Base-by-base conservation (phyloP, 2,113 vertebrate species). In the Mixornis gularis region DNA sequence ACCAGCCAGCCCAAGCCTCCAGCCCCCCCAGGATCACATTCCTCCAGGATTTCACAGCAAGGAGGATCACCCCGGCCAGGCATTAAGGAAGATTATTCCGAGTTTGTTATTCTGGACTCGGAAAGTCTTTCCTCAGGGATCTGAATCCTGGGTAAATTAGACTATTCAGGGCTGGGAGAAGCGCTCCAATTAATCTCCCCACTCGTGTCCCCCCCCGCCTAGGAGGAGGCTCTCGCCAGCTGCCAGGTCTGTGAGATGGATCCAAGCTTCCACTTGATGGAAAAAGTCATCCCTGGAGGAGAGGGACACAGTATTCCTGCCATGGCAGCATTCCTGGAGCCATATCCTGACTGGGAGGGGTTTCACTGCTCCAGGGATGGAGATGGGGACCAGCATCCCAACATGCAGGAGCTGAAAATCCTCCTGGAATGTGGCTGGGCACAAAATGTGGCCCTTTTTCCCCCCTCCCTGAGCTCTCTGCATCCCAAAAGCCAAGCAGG, bases 121-220 rank as follows among this genome's bases (percentile, higher is more conserved):
- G 19, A 76, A 92, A 91, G 85, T 63, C 76, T 79, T 73, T 94
- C 94, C 92, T 87, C 30, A 2, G 91, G 82, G 79, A 92, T 65
- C 87, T 78, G 79, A 92, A 92, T 85, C 74, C 90, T n/a, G 76
- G 74, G 63, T 59, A 85, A 93, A 95, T 93, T 24, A 60, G 80
- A 87, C 34, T 74, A 53, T 73, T 95, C 85, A 20, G 60, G 58
- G 73, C 4, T 4, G 41, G 66, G 46, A 80, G 66, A 84, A 66
- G 36, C 0, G 25, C 49, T 89, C 48, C 21, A 69, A 91, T 95
- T 94, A 94, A 96, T 95, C 82, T 34, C 17, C 27, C 10, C 15
- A 40, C 29, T 80, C 1, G 9, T 64, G 51, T 49, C 16, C 10
- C 14, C 14, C 4, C 34, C 7, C 16, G 41, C 16, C 17, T 0